phyloP scores from a whole-genome alignment of 2,888 invertebrate species.

The Andrena flavipes region DNA sequence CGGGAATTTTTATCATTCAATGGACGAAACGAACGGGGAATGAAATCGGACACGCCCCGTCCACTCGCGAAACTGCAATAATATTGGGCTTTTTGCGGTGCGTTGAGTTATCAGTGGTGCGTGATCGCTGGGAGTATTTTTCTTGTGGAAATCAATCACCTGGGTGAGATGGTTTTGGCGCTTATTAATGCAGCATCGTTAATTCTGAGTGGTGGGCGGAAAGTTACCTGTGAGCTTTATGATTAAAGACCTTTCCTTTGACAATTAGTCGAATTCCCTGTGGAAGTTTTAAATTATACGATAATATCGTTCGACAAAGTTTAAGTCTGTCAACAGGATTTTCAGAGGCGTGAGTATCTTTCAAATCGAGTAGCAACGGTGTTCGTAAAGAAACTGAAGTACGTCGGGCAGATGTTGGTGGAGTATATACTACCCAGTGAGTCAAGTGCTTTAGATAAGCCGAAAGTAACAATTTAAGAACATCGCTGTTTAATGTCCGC shows the following conservation, averaged over 20 bases:
- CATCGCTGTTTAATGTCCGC: slow-evolving; percentile 10
- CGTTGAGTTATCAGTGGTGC: slow-evolving; percentile 3
- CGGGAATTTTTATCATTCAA: slow-evolving; percentile 42
- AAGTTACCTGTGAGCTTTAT: too few relatives aligned
- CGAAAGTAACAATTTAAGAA: slow-evolving; percentile 12
- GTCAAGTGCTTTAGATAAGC: slow-evolving; percentile 24
- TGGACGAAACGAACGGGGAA: slow-evolving; percentile 16
- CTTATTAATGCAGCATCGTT: too few relatives aligned
- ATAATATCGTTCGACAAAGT: slow-evolving; percentile 7
- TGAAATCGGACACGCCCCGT: slow-evolving; percentile 16
- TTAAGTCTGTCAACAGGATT: not conserved
- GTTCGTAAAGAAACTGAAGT: not conserved
- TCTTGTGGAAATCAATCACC: too few relatives aligned
- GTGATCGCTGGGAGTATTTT: not conserved
- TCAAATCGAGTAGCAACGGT: not conserved
- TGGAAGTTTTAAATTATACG: not conserved
- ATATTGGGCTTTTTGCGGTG: not conserved
- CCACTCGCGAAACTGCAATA: slow-evolving; percentile 18
- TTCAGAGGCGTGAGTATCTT: not conserved
- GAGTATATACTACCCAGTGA: not conserved
- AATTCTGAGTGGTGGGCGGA: too few relatives aligned
- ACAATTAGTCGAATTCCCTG: too few relatives aligned
- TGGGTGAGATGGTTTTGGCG: too few relatives aligned
- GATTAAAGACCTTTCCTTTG: too few relatives aligned
- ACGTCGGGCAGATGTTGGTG: too few relatives aligned